Base-by-base conservation (phyloP, 2,888 invertebrate species). In the Ennomos quercinarius region DNA sequence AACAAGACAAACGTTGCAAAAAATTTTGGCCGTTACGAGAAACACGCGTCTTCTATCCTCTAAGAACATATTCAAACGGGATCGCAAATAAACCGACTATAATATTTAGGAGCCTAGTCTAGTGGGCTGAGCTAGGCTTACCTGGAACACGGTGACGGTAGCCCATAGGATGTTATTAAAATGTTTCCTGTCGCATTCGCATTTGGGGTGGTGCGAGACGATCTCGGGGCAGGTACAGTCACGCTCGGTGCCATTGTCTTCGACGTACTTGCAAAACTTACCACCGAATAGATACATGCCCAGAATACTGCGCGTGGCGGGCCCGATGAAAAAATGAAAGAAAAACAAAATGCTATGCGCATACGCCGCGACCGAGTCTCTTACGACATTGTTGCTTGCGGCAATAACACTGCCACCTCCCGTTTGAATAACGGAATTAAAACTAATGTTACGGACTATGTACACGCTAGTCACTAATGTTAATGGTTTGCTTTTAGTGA, bases 211-310 rank as follows among this genome's bases (percentile, higher is more conserved):
- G 91, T 96, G 96, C 89, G 96, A 96, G 89, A 96, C 94, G 93
- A 97, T 97, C 95, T 97, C 97, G 86, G 95, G 95, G 95, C 98
- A 99, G 92, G 96, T 96, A 94, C 99, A 99, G 93, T 97, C 97
- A 89, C 96, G 95, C 93, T 95, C 95, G 90, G 93, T 93, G 91
- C 95, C 96, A 87, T 94, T 94, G 89, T 96, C 96, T 94, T 98
- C 97, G 94, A 95, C 95, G 95, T 96, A 97, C 96, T 97, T 98
- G 97, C 98, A 98, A 97, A 99, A 98, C 96, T 98, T 98, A 96
- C 98, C 98, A 94, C 98, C 98, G 95, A 99, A 99, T 94, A 99
- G 97, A 95, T 98, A 98, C 98, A 98, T 99, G 94, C 99, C 99
- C 95, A 99, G 97, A 94, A 98, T 98, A 96, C 99, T 99, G 97